These are phyloP conservation scores for Oreonectes daqikongensis DNA, from an alignment of 2,797 vertebrate genomes.

Conservation along the genomic window DNA sequence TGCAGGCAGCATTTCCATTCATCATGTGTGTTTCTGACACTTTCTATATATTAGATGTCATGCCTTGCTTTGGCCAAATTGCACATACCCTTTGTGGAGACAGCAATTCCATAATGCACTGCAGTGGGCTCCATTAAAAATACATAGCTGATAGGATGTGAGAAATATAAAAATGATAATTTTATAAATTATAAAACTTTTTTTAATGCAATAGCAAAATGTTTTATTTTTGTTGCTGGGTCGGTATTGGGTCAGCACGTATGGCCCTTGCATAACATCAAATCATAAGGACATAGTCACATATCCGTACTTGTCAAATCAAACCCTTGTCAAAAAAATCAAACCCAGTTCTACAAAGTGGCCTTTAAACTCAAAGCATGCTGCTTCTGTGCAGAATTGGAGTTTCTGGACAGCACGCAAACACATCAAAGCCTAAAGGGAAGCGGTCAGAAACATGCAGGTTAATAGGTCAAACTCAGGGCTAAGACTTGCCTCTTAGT, in stretches of 20 bases:
- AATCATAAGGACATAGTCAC: conserved; percentile 41
- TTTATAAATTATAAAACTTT: too few species aligned
- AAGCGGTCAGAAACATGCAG: conserved; percentile 65
- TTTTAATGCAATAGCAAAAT: too few species aligned
- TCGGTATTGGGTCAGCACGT: neutral
- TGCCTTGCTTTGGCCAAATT: neutral
- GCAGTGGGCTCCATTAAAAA: neutral
- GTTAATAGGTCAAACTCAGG: conserved; percentile 63
- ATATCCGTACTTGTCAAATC: conserved; percentile 54
- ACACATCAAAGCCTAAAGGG: conserved; percentile 5
- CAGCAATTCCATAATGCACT: neutral
- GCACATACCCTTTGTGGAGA: neutral
- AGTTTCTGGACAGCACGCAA: conserved; percentile 14
- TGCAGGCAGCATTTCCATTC: too few species aligned
- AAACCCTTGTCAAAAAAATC: conserved; percentile 58
- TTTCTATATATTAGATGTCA: neutral
- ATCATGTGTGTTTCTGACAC: neutral
- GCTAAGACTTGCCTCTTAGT: conserved; percentile 71
- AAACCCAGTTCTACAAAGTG: conserved; percentile 57
- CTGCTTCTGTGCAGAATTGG: conserved; percentile 28
- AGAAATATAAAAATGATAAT: too few species aligned
- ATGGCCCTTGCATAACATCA: conserved; percentile 16
- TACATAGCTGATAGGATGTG: neutral
- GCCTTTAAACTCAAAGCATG: conserved; percentile 58
- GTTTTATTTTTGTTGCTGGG: too few species aligned